Percentiles rank a stretch among this genome's conserved stretches.
Conservation (phyloP, 2,888 invertebrate species). For the Aphrophora alni region DNA sequence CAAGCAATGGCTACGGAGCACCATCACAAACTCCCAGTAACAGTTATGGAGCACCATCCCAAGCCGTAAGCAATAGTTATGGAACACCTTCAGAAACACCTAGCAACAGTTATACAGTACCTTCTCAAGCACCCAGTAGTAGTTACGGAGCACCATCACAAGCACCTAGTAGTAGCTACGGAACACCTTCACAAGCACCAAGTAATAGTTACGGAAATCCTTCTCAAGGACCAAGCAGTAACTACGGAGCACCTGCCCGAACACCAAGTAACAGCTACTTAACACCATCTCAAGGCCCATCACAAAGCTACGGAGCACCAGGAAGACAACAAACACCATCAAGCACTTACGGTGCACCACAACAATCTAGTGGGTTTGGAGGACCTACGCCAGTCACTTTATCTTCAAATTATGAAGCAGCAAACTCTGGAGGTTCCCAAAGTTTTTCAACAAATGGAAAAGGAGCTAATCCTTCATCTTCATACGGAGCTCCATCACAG, state of each 20-base stretch:
- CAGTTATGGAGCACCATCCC: constrained; percentile 40
- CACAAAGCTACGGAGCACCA: constrained; percentile 37
- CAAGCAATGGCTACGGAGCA: constrained; percentile 45
- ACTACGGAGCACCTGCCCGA: neutral
- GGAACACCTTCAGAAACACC: constrained; percentile 36
- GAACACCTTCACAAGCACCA: constrained; percentile 37
- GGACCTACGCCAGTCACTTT: constrained; percentile 41
- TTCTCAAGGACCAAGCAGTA: neutral
- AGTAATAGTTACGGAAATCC: constrained; percentile 35
- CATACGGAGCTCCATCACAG: constrained; percentile 45
- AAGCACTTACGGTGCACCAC: constrained; percentile 28
- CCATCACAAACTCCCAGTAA: constrained; percentile 44
- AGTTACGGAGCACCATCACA: constrained; percentile 18
- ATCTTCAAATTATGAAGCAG: constrained; percentile 38
- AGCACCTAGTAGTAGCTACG: constrained; percentile 46
- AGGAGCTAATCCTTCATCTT: neutral
- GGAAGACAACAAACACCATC: constrained; percentile 28
- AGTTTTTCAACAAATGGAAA: constrained; percentile 1
- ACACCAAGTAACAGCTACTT: constrained; percentile 48
- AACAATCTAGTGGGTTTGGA: constrained; percentile 19
- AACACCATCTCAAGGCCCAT: constrained; percentile 40
- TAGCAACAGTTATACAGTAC: constrained; percentile 39
- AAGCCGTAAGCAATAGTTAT: constrained; percentile 28
- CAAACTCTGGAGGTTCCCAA: neutral
- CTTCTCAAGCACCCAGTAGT: neutral